Conservation (phyloP, 2,888 invertebrate species). For the Amphipoea oculea region DNA sequence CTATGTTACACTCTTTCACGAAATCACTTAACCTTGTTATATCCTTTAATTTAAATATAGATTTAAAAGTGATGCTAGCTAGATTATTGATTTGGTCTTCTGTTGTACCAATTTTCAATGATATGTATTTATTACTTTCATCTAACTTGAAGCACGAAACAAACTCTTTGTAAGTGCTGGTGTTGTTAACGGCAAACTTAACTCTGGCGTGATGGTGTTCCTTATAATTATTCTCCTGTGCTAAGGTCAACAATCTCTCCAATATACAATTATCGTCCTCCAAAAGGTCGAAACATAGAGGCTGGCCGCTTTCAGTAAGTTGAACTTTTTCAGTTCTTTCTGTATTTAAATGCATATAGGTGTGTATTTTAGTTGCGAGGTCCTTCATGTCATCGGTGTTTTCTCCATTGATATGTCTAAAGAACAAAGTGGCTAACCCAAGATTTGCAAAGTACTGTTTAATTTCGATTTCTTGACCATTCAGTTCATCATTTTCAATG, state of each 20-base stretch:
- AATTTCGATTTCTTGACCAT: conserved; percentile 72
- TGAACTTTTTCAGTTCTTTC: conserved; percentile 56
- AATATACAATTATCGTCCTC: conserved; percentile 91
- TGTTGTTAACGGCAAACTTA: conserved; percentile 89
- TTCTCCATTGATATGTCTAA: conserved; percentile 80
- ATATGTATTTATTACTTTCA: conserved; percentile 74
- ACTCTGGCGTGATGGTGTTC: conserved; percentile 87
- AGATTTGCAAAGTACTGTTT: conserved; percentile 82
- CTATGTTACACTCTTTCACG: conserved; percentile 78
- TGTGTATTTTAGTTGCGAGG: conserved; percentile 75
- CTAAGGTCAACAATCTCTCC: conserved; percentile 91
- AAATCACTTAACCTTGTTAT: conserved; percentile 73
- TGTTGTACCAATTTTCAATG: conserved; percentile 77
- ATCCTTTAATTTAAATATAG: conserved; percentile 84
- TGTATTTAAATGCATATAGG: conserved; percentile 67
- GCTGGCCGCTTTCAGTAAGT: conserved; percentile 52
- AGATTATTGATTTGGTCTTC: conserved; percentile 79
- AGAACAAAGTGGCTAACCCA: conserved; percentile 80
- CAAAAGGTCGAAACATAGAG: conserved; percentile 80
- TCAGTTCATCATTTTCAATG: conserved; percentile 69
- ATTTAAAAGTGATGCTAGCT: conserved; percentile 83
- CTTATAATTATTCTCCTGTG: conserved; percentile 86
- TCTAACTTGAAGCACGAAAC: conserved; percentile 89
- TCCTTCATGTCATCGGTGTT: conserved; percentile 78
- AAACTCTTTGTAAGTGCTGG: conserved; percentile 89